phyloP scores from a whole-genome alignment of 2,888 invertebrate species.

The Dolichopus griseipennis region DNA sequence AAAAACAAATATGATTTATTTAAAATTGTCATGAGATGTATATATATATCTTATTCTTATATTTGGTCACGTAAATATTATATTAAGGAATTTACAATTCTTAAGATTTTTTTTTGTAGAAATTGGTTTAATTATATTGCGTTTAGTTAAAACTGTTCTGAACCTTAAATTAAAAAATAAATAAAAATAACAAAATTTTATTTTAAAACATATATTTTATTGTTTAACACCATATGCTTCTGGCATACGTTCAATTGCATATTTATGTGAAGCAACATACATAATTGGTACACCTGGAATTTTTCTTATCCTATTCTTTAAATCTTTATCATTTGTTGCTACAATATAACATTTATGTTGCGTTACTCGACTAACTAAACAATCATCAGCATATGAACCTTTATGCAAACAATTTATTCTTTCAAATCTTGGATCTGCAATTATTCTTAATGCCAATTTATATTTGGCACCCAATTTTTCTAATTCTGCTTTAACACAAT shows the following conservation, averaged over 20 bases:
- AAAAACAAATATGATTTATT: too few species aligned
- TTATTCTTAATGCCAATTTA: conserved; percentile 85
- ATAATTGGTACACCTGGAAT: conserved; percentile 98
- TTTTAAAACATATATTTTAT: background rate
- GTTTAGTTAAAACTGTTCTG: too few species aligned
- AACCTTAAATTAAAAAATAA: too few species aligned
- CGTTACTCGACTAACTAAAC: conserved; percentile 87
- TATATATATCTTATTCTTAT: too few species aligned
- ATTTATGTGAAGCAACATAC: conserved; percentile 88
- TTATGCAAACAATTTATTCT: conserved; percentile 88
- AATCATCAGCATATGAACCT: conserved; percentile 99
- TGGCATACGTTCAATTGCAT: conserved; percentile 96
- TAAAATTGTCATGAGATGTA: too few species aligned
- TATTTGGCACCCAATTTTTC: conserved; percentile 95
- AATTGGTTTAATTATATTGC: too few species aligned
- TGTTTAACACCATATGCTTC: conserved; percentile 86
- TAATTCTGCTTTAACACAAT: conserved; percentile 94
- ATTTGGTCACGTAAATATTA: too few species aligned
- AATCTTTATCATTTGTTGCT: conserved; percentile 96
- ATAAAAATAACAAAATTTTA: conserved; percentile 4
- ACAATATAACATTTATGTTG: conserved; percentile 99
- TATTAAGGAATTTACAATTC: too few species aligned
- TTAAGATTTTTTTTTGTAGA: too few species aligned
- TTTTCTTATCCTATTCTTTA: conserved; percentile 90
- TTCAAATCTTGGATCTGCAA: conserved; percentile 91